A percentile compares a stretch with the other conserved stretches of the same genome.
Conservation (phyloP, 2,797 vertebrate genomes). For the Protosalanx chinensis region DNA sequence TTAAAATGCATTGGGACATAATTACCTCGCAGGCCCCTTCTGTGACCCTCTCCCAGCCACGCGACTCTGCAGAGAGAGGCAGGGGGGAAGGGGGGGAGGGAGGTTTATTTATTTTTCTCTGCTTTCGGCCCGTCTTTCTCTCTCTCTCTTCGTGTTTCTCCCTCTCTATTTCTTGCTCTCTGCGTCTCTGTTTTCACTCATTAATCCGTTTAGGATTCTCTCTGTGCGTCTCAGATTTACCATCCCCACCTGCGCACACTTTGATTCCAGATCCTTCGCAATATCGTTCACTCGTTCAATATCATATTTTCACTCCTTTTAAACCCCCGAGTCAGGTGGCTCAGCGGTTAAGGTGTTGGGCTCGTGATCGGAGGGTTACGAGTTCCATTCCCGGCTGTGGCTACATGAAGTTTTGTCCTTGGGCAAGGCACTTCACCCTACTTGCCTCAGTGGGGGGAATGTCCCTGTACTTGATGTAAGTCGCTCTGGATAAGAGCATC, state of each 20-base stretch:
- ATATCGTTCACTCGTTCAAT: background rate
- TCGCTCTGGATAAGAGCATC: no score
- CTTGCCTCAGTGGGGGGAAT: no score
- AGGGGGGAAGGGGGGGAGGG: background rate
- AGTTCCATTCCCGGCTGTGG: no score
- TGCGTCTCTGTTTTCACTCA: background rate
- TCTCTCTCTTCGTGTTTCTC: background rate
- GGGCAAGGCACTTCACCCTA: no score
- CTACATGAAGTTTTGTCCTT: no score
- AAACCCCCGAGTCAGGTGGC: no score
- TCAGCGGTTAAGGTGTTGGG: no score
- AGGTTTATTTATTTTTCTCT: slow-evolving; percentile 3
- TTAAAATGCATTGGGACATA: slow-evolving; percentile 40
- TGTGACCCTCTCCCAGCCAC: slow-evolving; percentile 14
- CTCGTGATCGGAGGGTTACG: no score
- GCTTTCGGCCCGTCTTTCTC: background rate
- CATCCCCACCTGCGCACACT: background rate
- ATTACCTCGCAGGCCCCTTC: slow-evolving; percentile 22
- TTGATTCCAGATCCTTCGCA: background rate
- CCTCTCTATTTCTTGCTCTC: background rate
- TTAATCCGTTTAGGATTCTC: background rate
- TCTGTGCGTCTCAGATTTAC: background rate
- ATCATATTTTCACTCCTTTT: slow-evolving; percentile 1
- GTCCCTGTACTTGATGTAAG: no score
- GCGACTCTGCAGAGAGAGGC: slow-evolving; percentile 10